Conservation (phyloP, 2,113 vertebrate species). For the Alouatta palliata region DNA sequence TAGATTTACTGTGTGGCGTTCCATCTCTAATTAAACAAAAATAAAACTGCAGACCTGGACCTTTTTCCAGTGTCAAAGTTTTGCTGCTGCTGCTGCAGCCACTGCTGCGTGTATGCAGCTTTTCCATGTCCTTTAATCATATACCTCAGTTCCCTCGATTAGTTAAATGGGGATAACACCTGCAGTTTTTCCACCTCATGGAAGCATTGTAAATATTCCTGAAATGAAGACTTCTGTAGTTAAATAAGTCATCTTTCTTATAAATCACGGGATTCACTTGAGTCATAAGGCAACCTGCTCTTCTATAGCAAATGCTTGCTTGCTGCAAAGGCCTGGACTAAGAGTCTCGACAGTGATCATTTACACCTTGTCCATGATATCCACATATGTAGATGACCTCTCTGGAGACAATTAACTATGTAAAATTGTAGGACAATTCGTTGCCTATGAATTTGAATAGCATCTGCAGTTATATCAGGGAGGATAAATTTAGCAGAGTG, state of each 20-base stretch:
- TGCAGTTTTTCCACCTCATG: neutral
- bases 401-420: neutral
- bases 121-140: neutral
- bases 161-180: neutral
- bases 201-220: neutral
- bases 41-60: neutral
- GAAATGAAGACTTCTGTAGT: neutral
- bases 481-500: constrained; percentile 9
- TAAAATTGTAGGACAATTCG: neutral
- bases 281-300: neutral
- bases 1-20: constrained; percentile 20
- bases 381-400: neutral
- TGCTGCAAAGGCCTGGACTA: neutral
- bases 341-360: neutral
- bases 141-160: neutral
- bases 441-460: neutral
- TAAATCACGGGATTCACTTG: neutral
- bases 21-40: constrained; percentile 1
- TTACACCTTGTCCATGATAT: too few species aligned
- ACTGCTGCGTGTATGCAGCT: neutral
- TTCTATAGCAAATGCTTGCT: neutral
- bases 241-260: neutral
- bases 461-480: neutral
- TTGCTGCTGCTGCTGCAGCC: neutral
- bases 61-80: neutral